These are phyloP conservation scores for Nephrotoma guestfalica DNA, from an alignment of 2,888 invertebrate species.

Conservation along the genomic window DNA sequence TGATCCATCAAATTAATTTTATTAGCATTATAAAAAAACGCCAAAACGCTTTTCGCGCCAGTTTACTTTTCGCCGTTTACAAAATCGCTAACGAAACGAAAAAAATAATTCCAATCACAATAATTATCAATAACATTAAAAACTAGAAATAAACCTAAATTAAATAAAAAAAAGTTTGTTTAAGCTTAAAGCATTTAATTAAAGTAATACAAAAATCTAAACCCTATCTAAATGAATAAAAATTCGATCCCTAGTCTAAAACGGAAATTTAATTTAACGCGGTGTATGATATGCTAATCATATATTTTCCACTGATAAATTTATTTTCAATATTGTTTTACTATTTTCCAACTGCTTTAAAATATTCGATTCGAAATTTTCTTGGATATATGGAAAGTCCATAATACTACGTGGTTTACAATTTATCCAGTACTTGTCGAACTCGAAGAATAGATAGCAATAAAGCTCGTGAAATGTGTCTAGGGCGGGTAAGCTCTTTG, in stretches of 20 bases:
- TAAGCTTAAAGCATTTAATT: not conserved
- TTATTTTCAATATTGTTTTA: constrained; percentile 60
- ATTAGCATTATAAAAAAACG: not conserved
- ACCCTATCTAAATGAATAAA: not conserved
- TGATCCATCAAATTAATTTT: not conserved
- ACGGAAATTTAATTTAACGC: not conserved
- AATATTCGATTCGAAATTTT: constrained; percentile 67
- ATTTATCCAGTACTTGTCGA: constrained; percentile 88
- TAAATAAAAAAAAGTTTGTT: not conserved
- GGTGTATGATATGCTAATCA: constrained; percentile 19
- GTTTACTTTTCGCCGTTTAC: not conserved
- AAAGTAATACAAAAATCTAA: not conserved
- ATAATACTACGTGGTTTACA: constrained; percentile 87
- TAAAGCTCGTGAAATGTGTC: constrained; percentile 85
- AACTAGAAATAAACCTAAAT: not conserved
- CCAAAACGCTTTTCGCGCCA: not conserved
- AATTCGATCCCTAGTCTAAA: not conserved
- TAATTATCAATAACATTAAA: not conserved
- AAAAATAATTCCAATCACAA: not conserved
- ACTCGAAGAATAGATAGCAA: constrained; percentile 85
- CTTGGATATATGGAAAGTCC: constrained; percentile 83
- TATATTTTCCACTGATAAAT: constrained; percentile 59
- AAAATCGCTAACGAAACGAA: not conserved
- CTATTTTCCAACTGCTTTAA: constrained; percentile 51
- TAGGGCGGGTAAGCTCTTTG: constrained; percentile 47